Conservation (phyloP, 2,888 invertebrate species). For the Ptilodon capucinus region DNA sequence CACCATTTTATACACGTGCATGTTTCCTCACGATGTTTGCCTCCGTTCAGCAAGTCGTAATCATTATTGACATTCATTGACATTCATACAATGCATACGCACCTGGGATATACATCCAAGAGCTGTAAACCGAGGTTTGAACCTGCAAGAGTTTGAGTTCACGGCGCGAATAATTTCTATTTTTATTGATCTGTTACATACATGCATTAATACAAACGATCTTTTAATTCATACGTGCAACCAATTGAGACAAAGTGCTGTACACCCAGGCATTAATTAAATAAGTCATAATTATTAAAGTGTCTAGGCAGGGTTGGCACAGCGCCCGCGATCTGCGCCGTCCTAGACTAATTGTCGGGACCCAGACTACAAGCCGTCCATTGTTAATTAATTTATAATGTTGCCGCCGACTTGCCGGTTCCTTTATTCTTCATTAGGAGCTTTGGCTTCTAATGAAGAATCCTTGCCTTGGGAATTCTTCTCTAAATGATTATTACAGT, state of each 20-base stretch:
- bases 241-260: neutral
- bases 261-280: slow-evolving; percentile 46
- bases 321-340: slow-evolving; percentile 58
- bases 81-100: too few species aligned
- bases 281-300: slow-evolving; percentile 68
- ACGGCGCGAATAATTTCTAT: too few species aligned
- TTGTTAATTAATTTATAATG: slow-evolving; percentile 77
- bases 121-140: too few species aligned
- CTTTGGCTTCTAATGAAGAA: neutral
- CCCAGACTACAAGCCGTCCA: slow-evolving; percentile 50
- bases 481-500: slow-evolving; percentile 3
- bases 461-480: neutral
- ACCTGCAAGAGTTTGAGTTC: too few species aligned
- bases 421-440: slow-evolving; percentile 22
- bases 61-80: too few species aligned
- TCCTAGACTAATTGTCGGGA: slow-evolving; percentile 66
- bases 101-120: too few species aligned
- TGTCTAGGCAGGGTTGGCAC: slow-evolving; percentile 61
- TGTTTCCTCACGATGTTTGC: too few species aligned
- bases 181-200: too few species aligned
- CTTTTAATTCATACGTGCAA: neutral
- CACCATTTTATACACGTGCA: too few species aligned
- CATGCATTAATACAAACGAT: too few species aligned
- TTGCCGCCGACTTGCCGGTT: slow-evolving; percentile 60
- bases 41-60: too few species aligned